Percentiles rank a stretch among this genome's conserved stretches.
phyloP scores from a whole-genome alignment of 1,140 invertebrate genomes.

The Papilio machaon region DNA sequence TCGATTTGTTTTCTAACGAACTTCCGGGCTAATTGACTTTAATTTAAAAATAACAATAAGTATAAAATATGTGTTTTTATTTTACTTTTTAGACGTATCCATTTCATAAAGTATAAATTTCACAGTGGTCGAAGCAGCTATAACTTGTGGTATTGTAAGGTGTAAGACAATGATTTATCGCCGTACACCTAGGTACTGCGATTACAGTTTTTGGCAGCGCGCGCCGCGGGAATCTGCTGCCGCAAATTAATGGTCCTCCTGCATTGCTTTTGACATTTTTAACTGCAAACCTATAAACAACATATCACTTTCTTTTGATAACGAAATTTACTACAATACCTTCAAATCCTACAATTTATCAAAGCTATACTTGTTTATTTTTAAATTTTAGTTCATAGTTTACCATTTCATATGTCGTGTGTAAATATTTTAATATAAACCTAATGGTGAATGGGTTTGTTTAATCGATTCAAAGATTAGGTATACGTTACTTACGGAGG shows the following conservation, averaged over 20 bases:
- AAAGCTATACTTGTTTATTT: not conserved
- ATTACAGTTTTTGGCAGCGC: conserved; percentile 36
- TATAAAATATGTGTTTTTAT: not conserved
- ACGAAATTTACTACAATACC: not conserved
- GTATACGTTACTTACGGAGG: too few relatives aligned
- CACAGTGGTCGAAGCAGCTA: not conserved
- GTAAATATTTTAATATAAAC: too few relatives aligned
- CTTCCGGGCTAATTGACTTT: too few relatives aligned
- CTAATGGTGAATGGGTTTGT: not conserved
- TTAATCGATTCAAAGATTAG: not conserved
- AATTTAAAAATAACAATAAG: not conserved
- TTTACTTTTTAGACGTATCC: not conserved
- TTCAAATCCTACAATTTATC: not conserved
- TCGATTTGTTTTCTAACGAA: too few relatives aligned
- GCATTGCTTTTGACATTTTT: conserved; percentile 33
- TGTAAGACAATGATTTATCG: conserved; percentile 25
- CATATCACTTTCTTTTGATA: conserved; percentile 21
- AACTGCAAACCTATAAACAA: conserved; percentile 35
- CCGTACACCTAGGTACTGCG: conserved; percentile 22
- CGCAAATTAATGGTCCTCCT: conserved; percentile 30
- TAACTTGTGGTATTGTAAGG: conserved; percentile 15
- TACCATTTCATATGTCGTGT: not conserved
- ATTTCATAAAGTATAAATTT: not conserved
- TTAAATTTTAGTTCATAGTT: not conserved
- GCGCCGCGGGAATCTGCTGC: conserved; percentile 15